Percentiles rank a stretch among this genome's conserved stretches.
Evolutionary conservation across 2,113 vertebrate genomes (phyloP).

Genomic region (Mustelus asterias): DNA sequence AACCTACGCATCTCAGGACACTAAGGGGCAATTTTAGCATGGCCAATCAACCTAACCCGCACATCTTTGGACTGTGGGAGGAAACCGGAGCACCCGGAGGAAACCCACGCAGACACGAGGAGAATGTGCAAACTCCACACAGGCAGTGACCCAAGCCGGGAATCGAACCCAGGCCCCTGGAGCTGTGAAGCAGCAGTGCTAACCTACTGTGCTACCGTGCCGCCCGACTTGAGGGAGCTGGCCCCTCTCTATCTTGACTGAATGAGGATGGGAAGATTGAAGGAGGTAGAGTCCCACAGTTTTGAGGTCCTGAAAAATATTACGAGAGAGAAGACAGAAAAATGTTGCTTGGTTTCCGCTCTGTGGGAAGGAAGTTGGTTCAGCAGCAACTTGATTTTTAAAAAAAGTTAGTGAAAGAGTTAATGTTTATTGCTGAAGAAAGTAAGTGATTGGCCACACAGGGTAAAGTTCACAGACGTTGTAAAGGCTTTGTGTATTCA

Average conservation of each 20-base stretch:
- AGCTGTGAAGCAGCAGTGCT: too few relatives aligned
- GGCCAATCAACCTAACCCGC: too few relatives aligned
- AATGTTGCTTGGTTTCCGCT: neutral
- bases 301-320: neutral
- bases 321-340: neutral
- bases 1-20: too few relatives aligned
- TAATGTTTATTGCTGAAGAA: neutral
- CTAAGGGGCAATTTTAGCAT: too few relatives aligned
- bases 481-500: slow-evolving; percentile 24
- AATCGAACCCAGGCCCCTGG: too few relatives aligned
- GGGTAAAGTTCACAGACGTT: neutral
- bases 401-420: neutral
- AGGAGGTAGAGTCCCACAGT: neutral
- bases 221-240: neutral
- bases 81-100: too few relatives aligned
- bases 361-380: neutral
- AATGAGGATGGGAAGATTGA: neutral
- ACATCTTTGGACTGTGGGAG: too few relatives aligned
- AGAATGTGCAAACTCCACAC: too few relatives aligned
- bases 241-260: neutral
- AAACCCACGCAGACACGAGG: too few relatives aligned
- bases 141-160: too few relatives aligned
- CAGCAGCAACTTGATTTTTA: neutral
- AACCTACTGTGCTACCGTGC: too few relatives aligned
- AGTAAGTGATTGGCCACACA: neutral